Percentiles rank a stretch among this genome's conserved stretches.
Conservation (phyloP, 2,888 invertebrate genomes). For the Chrysodeixis includens region DNA sequence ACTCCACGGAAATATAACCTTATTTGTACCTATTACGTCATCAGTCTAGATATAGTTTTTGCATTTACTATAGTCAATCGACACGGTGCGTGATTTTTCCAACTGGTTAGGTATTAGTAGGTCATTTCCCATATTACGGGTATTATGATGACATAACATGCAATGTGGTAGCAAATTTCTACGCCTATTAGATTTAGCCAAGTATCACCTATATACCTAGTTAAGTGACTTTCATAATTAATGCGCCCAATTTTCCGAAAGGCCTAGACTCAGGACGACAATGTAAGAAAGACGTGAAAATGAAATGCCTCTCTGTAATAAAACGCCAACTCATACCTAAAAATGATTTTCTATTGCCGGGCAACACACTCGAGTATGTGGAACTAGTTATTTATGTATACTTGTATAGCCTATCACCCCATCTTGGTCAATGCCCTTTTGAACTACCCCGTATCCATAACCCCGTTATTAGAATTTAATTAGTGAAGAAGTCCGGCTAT, state of each 20-base stretch:
- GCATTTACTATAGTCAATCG: neutral
- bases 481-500: neutral
- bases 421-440: neutral
- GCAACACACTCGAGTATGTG: too few species aligned
- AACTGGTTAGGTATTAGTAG: conserved; percentile 2
- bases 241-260: too few species aligned
- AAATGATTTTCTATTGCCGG: too few species aligned
- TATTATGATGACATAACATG: conserved; percentile 6
- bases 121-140: conserved; percentile 17
- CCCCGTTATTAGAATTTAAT: neutral
- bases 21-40: neutral
- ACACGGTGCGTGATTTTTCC: neutral
- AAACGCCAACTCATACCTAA: too few species aligned
- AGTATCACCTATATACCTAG: too few species aligned
- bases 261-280: too few species aligned
- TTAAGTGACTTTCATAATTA: too few species aligned
- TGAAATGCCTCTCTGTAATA: too few species aligned
- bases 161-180: neutral
- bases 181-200: neutral
- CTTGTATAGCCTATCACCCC: neutral
- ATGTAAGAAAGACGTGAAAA: too few species aligned
- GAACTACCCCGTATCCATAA: neutral
- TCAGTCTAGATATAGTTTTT: neutral
- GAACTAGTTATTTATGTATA: too few species aligned
- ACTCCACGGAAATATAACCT: neutral